A percentile compares a stretch with the other conserved stretches of the same genome.
Conservation (phyloP, 2,113 vertebrate genomes). For the Coturnix japonica region DNA sequence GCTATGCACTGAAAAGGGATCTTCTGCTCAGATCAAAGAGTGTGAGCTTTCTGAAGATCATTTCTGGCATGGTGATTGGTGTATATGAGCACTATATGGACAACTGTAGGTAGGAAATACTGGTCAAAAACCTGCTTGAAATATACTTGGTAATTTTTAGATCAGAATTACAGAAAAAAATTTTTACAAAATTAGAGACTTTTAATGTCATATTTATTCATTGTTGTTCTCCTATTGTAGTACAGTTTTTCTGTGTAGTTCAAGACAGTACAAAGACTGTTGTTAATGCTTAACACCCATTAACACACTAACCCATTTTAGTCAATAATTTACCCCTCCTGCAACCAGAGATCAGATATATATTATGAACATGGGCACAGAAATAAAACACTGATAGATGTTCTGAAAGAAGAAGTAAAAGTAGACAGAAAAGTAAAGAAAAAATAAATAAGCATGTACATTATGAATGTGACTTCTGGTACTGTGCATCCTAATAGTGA, state of each 20-base stretch:
- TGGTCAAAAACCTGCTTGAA: neutral
- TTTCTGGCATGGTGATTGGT: fast-evolving
- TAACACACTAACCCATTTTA: conserved; percentile 49
- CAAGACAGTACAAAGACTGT: conserved; percentile 48
- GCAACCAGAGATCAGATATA: conserved; percentile 53
- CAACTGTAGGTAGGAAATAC: neutral
- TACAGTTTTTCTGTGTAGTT: conserved; percentile 52
- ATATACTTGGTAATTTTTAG: neutral
- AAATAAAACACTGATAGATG: conserved; percentile 6
- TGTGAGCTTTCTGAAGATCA: neutral
- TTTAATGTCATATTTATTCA: conserved; percentile 54
- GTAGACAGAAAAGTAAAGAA: neutral
- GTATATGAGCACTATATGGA: neutral
- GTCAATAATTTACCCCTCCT: conserved; percentile 64
- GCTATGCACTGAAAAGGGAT: neutral
- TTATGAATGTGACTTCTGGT: conserved; percentile 21
- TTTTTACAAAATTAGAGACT: conserved; percentile 18
- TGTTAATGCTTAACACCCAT: conserved; percentile 46
- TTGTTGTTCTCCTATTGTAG: neutral
- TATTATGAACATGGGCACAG: conserved; percentile 14
- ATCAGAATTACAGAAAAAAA: conserved; percentile 8
- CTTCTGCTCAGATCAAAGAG: neutral
- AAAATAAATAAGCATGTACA: conserved; percentile 32
- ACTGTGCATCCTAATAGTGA: conserved; percentile 4
- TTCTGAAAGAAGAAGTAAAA: conserved; percentile 16